Evolutionary conservation across 2,113 vertebrate genomes (phyloP).

Genomic region (Hiodon tergisus): DNA sequence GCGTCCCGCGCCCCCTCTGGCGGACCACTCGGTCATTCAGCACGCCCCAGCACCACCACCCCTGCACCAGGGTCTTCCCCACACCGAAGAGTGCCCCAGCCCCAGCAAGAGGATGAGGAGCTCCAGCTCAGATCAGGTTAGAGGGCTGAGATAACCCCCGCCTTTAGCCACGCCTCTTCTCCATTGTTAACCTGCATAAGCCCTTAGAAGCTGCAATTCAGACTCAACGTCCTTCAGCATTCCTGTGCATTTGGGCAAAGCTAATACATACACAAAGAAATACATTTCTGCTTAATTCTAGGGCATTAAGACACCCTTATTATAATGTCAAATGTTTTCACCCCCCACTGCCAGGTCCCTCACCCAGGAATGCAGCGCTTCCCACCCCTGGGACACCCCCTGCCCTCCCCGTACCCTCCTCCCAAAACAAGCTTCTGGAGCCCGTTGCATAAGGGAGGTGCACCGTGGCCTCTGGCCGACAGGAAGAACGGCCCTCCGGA

Average conservation of each 20-base stretch:
- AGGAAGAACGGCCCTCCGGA: conserved; percentile 66
- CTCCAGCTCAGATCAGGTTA: conserved; percentile 68
- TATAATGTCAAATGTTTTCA: background rate
- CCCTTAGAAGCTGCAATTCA: too few relatives aligned
- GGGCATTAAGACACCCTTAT: too few relatives aligned
- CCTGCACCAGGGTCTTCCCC: conserved; percentile 39
- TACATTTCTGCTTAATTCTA: too few relatives aligned
- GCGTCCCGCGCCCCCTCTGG: conserved; percentile 28
- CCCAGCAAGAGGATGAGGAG: conserved; percentile 69
- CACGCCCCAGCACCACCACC: conserved; percentile 39
- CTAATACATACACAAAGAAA: too few relatives aligned
- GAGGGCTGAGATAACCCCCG: background rate
- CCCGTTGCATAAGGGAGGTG: conserved; percentile 54
- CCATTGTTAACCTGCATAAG: background rate
- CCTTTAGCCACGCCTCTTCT: background rate
- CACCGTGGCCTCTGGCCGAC: conserved; percentile 59
- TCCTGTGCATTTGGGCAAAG: too few relatives aligned
- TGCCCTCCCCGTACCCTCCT: conserved; percentile 56
- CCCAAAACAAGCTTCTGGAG: conserved; percentile 68
- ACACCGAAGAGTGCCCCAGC: conserved; percentile 58
- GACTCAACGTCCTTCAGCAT: too few relatives aligned
- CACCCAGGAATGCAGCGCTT: conserved; percentile 54
- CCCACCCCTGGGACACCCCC: conserved; percentile 44
- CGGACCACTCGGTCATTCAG: conserved; percentile 46
- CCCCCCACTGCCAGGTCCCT: conserved; percentile 37